phyloP scores from a whole-genome alignment of 2,888 invertebrate species.

The Nudaria mundana region DNA sequence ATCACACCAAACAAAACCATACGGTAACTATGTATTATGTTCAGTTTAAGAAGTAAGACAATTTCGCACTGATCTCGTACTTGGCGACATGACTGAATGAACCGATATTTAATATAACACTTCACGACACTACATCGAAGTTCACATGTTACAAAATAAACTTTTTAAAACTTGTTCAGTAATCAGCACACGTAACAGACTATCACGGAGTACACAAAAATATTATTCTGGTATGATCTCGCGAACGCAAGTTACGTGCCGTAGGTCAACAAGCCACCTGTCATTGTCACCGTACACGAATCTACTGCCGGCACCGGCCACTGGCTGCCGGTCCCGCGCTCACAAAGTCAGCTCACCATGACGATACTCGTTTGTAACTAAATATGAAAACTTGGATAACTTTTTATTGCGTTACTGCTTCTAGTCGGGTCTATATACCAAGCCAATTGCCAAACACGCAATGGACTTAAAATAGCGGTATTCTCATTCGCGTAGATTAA shows the following conservation, averaged over 20 bases:
- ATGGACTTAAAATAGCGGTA: constrained; percentile 32
- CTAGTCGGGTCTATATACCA: too few species aligned
- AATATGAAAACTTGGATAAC: constrained; percentile 3
- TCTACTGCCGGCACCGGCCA: constrained; percentile 64
- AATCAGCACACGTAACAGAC: constrained; percentile 32
- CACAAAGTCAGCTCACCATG: constrained; percentile 52
- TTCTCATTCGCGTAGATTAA: too few species aligned
- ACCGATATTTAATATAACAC: constrained; percentile 66
- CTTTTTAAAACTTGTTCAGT: constrained; percentile 33
- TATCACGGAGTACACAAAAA: constrained; percentile 53
- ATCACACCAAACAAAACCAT: constrained; percentile 52
- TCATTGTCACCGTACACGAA: constrained; percentile 64
- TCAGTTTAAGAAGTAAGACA: constrained; percentile 51
- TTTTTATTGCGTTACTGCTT: constrained; percentile 26
- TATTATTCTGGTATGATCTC: constrained; percentile 66
- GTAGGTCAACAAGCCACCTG: constrained; percentile 66
- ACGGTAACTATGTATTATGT: constrained; percentile 54
- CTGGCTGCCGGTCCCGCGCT: constrained; percentile 59
- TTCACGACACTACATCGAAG: constrained; percentile 64
- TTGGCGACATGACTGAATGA: constrained; percentile 60
- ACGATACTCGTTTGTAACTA: constrained; percentile 15
- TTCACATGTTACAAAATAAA: constrained; percentile 53
- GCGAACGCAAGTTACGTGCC: constrained; percentile 62
- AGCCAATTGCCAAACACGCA: constrained; percentile 24
- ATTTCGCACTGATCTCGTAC: constrained; percentile 72